Evolutionary conservation across 1,140 invertebrate species (phyloP).

Genomic region (Bombus polaris): DNA sequence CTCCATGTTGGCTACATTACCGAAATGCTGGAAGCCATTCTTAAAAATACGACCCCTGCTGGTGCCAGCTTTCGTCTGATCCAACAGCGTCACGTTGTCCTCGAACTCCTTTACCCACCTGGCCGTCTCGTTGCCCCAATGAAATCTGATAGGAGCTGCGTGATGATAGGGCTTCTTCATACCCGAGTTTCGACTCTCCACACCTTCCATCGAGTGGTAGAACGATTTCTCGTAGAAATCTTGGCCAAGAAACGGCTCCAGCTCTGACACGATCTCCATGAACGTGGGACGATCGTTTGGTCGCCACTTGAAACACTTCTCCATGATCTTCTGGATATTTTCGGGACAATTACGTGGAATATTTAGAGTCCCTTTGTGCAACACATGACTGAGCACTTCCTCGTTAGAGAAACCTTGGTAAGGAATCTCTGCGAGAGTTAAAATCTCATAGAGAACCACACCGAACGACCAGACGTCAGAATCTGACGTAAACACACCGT

Average conservation of each 20-base stretch:
- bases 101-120: conserved; percentile 76
- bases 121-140: conserved; percentile 76
- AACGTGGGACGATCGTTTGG: conserved; percentile 77
- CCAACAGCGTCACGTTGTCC: conserved; percentile 75
- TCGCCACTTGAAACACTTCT: conserved; percentile 81
- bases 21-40: conserved; percentile 75
- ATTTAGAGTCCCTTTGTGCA: conserved; percentile 85
- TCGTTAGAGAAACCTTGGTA: conserved; percentile 87
- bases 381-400: conserved; percentile 87
- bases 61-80: conserved; percentile 72
- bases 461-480: conserved; percentile 91
- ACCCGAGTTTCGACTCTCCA: conserved; percentile 72
- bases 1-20: conserved; percentile 68
- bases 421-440: conserved; percentile 88
- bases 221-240: conserved; percentile 82
- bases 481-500: conserved; percentile 89
- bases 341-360: conserved; percentile 83
- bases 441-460: conserved; percentile 90
- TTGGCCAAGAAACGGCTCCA: conserved; percentile 79
- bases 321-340: conserved; percentile 80
- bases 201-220: conserved; percentile 81
- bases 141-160: conserved; percentile 72
- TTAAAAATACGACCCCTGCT: conserved; percentile 74
- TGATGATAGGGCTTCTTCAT: conserved; percentile 74
- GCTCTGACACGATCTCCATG: conserved; percentile 82